Evolutionary conservation across 1,140 invertebrate species (phyloP), one percentile per base, ranked within the genome.

Genomic region (Drosophila melanica): DNA sequence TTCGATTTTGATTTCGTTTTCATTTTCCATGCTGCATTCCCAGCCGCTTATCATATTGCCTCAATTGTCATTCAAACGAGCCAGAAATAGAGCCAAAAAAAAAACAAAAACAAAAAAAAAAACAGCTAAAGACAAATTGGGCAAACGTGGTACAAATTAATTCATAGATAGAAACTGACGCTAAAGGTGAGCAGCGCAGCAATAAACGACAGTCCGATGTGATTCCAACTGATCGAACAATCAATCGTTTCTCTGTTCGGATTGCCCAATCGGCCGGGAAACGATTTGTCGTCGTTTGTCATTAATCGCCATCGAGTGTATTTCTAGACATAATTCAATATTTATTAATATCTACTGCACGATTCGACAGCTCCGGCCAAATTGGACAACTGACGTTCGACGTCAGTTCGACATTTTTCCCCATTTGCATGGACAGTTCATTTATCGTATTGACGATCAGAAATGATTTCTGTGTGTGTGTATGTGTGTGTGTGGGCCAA

Each of bases 341-440:
- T 69, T 85, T 80, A 80, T 79, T 77, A 84, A 64, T 75, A 69
- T 67, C 62, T 55, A 70, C 79, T 35, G 66, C 57, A 69, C 57
- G 65, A 63, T 62, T 74, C 50, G 54, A 71, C 66, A 71, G 79
- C 66, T 65, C 53, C 39, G 23, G 39, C 60, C 39, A 59, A 75
- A 75, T 71, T 75, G 74, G 73, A 68, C 69, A 77, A 30, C 30
- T 5, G 35, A 14, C 48, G 41, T 16, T 20, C 50, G 16, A 30
- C 35, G 53, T 50, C 48, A 50, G 27, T 57, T 33, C 33, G 57
- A 57, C 67, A 55, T 53, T 51, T 72, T 53, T 5, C 2, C 41
- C 14, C 48, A 54, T 44, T 64, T 64, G 14, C 45, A 60, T 75
- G 39, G 44, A 45, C 44, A 45, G 18, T 20, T 45, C 44, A 20